These are phyloP conservation scores for Coendou prehensilis DNA, from an alignment of 2,797 vertebrate genomes.

Conservation along the genomic window DNA sequence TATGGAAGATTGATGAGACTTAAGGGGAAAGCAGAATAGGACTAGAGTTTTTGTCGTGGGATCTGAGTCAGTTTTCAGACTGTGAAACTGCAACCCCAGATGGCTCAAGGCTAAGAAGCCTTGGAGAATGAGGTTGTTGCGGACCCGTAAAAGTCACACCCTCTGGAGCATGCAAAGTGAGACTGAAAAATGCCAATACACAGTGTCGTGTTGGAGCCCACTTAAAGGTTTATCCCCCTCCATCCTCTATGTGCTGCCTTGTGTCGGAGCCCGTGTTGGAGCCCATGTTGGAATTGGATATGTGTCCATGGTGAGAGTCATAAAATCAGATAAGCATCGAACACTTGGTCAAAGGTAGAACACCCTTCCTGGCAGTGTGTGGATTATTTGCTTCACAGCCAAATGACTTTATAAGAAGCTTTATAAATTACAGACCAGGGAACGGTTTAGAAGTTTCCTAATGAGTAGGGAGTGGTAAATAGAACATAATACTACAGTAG, in stretches of 20 bases:
- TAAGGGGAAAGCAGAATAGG: not conserved
- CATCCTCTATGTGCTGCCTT: not conserved
- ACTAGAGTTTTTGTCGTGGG: not conserved
- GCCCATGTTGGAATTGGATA: not conserved
- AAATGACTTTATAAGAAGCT: constrained; percentile 28
- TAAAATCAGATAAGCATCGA: not conserved
- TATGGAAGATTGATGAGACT: not conserved
- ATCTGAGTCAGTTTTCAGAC: not conserved
- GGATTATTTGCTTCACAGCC: not conserved
- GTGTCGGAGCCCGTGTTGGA: not conserved
- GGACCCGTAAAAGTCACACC: not conserved
- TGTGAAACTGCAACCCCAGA: not conserved
- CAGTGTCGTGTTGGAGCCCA: not conserved
- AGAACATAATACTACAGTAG: not conserved
- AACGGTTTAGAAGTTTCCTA: constrained; percentile 51
- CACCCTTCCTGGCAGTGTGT: not conserved
- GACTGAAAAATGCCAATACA: not conserved
- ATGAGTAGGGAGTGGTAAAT: not conserved
- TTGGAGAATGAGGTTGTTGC: not conserved
- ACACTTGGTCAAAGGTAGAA: constrained; percentile 33
- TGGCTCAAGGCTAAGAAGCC: not conserved
- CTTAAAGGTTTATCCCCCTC: not conserved
- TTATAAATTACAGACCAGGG: constrained; percentile 46
- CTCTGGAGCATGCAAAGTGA: not conserved
- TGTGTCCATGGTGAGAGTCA: not conserved